These are phyloP conservation scores for Aythya fuligula DNA, from an alignment of 2,797 vertebrate genomes.

Conservation along the genomic window DNA sequence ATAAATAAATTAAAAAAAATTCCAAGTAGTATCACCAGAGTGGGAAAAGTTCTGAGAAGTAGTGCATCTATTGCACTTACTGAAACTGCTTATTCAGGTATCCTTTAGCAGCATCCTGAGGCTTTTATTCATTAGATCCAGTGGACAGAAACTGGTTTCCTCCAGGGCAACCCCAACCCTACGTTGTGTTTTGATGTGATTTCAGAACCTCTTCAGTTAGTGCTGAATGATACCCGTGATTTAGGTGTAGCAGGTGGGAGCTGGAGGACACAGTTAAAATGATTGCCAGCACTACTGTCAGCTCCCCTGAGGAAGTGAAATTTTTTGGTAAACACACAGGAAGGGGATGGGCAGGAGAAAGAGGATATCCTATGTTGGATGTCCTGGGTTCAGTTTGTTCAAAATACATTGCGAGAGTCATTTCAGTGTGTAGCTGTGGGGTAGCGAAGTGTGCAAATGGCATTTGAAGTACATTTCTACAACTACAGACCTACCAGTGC, in stretches of 20 bases:
- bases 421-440: not conserved
- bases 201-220: not conserved
- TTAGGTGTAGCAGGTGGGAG: not conserved
- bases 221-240: not conserved
- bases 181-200: not conserved
- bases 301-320: slow-evolving; percentile 59
- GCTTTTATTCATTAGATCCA: not conserved
- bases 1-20: not conserved
- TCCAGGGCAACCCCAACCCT: not conserved
- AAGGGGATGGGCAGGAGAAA: slow-evolving; percentile 62
- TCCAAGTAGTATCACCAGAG: not conserved
- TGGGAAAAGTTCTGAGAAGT: not conserved
- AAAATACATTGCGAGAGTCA: not conserved
- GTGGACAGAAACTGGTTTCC: not conserved
- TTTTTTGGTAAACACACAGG: slow-evolving; percentile 43
- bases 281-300: not conserved
- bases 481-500: not conserved
- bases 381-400: slow-evolving; percentile 3
- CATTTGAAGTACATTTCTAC: not conserved
- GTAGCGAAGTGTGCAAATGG: not conserved
- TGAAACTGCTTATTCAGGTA: not conserved
- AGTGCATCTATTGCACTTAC: not conserved
- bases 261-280: not conserved
- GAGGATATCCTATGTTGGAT: slow-evolving; percentile 57
- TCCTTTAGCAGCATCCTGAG: not conserved